Base-by-base conservation (phyloP, 2,113 vertebrate genomes). In the Isichthys henryi region DNA sequence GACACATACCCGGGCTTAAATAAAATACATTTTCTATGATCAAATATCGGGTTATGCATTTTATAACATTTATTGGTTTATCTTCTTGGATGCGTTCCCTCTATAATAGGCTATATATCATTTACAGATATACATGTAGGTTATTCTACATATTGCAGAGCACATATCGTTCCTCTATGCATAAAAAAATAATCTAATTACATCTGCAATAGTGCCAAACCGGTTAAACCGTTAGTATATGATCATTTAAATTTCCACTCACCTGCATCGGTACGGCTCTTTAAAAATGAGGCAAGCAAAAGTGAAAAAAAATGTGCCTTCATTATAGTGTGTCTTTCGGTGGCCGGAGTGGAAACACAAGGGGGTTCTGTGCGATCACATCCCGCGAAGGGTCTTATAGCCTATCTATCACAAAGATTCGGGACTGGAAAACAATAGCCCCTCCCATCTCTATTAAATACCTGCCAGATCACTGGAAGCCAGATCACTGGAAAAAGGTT, bases 351-450 rank as follows among this genome's bases (percentile, higher is more conserved):
- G 86, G 88, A 88, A 89, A 53, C 91, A 89, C 91, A 91, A 80
- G 49, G 91, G 91, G 88, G 88, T 91, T 86, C 89, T 48, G 89
- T 92, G 89, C 93, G 93, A 93, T 94, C 90, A 92, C 92, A 94
- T 93, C 93, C 93, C 95, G 90, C 92, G 90, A 93, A 92, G 93
- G 91, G 90, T 94, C 94, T 94, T 92, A 93, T 95, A 95, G 93
- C 17, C 93, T 93, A 94, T 95, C 94, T 92, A 95, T 96, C 93
- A 93, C 46, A 92, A 31, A 85, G 49, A 91, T 87, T 89, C 88
- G 90, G 88, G 56, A 91, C 91, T 89, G 93, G 91, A 92, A 91
- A 92, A 89, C 90, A 21, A 89, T 90, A 85, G 94, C 94, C 93
- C 94, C 95, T 93, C 95, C 95, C 92, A 91, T 92, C 92, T 93